Evolutionary conservation across 1,140 invertebrate species (phyloP).

Genomic region (Diorhabda carinulata): DNA sequence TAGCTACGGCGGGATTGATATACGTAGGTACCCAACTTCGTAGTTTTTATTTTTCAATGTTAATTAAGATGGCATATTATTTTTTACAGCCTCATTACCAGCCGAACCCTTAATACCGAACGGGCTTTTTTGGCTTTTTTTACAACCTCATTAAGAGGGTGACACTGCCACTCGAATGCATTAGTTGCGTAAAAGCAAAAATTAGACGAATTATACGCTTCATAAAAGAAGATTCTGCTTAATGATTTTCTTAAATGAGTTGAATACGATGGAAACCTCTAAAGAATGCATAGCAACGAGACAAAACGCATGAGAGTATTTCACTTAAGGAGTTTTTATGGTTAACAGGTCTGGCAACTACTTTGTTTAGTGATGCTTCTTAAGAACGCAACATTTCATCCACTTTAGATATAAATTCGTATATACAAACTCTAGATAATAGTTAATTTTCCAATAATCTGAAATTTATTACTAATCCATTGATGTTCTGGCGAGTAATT

Average conservation of each 20-base stretch:
- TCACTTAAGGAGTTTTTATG: not conserved
- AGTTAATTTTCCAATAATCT: too few species aligned
- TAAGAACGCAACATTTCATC: too few species aligned
- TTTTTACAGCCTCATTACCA: constrained; percentile 19
- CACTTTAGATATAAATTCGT: too few species aligned
- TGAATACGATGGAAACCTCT: not conserved
- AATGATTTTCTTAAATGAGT: constrained; percentile 5
- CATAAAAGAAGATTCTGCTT: constrained; percentile 16
- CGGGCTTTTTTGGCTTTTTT: constrained; percentile 11
- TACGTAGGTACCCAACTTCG: constrained; percentile 3
- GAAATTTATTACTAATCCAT: too few species aligned
- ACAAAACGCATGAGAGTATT: constrained; percentile 1
- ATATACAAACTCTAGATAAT: too few species aligned
- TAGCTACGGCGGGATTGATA: constrained; percentile 16
- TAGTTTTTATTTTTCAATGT: constrained; percentile 12
- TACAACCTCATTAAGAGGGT: constrained; percentile 20
- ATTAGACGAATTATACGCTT: constrained; percentile 10
- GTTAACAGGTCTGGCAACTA: not conserved
- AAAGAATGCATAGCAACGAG: not conserved
- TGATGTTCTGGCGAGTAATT: too few species aligned
- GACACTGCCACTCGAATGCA: constrained; percentile 17
- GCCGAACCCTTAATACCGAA: constrained; percentile 16
- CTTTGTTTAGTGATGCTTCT: not conserved
- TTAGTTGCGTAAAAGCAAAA: constrained; percentile 10
- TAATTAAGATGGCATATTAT: constrained; percentile 21